These are phyloP conservation scores for Pelobates fuscus DNA, from an alignment of 2,113 vertebrate species.

Conservation along the genomic window DNA sequence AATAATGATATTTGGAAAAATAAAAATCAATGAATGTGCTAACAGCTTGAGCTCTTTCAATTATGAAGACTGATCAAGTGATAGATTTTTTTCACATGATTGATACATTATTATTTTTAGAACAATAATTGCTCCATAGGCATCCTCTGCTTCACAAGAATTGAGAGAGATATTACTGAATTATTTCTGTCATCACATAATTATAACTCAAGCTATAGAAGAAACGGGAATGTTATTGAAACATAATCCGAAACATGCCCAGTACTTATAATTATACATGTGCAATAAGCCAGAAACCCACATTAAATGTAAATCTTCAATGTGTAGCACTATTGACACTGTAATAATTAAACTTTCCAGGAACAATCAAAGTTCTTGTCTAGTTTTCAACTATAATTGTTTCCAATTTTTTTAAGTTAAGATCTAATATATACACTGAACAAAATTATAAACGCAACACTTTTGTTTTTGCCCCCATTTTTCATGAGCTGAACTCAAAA, in stretches of 20 bases:
- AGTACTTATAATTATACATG: neutral
- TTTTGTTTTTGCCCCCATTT: too few relatives aligned
- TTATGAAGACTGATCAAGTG: conserved; percentile 16
- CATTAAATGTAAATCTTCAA: too few relatives aligned
- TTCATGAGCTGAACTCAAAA: too few relatives aligned
- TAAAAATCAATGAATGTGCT: conserved; percentile 11
- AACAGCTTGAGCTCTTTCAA: conserved; percentile 18
- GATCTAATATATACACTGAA: too few relatives aligned
- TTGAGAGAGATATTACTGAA: conserved; percentile 32
- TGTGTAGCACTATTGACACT: too few relatives aligned
- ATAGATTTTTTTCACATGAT: conserved; percentile 38
- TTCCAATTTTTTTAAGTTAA: too few relatives aligned
- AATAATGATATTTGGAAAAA: neutral
- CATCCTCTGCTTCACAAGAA: conserved; percentile 6
- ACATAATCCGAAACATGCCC: neutral
- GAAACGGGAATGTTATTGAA: conserved; percentile 5
- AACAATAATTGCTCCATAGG: conserved; percentile 19
- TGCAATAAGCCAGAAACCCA: neutral
- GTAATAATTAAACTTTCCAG: too few relatives aligned
- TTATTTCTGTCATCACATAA: conserved; percentile 38
- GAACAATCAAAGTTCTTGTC: too few relatives aligned
- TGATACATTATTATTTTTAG: conserved; percentile 46
- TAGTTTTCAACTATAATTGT: too few relatives aligned
- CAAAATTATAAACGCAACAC: too few relatives aligned
- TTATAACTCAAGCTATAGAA: conserved; percentile 8